Conservation (phyloP, 1,140 invertebrate species). For the Hyles vespertilio region DNA sequence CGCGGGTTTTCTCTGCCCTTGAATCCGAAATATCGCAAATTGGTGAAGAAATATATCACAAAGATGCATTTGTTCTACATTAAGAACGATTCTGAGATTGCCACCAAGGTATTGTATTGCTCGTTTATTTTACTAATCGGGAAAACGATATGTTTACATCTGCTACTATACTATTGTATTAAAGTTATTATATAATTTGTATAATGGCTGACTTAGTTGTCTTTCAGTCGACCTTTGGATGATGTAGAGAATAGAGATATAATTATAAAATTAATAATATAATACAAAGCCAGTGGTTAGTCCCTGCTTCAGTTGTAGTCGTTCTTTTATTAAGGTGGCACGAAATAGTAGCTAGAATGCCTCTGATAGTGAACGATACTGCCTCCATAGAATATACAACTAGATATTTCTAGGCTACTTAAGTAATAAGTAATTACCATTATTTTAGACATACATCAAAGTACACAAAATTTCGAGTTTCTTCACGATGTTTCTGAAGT, state of each 20-base stretch:
- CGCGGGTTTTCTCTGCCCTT: slow-evolving; percentile 9
- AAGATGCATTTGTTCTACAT: slow-evolving; percentile 23
- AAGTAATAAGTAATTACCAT: not conserved
- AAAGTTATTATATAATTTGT: too few species aligned
- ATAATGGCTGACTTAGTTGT: too few species aligned
- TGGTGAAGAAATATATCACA: slow-evolving; percentile 12
- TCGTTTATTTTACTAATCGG: slow-evolving; percentile 1
- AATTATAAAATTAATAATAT: not conserved
- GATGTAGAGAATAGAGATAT: too few species aligned
- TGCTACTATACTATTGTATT: too few species aligned
- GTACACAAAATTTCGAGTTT: slow-evolving; percentile 29
- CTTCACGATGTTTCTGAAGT: slow-evolving; percentile 19
- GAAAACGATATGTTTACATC: too few species aligned
- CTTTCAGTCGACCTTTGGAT: too few species aligned
- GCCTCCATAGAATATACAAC: not conserved
- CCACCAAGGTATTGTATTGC: slow-evolving; percentile 18
- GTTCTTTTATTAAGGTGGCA: not conserved
- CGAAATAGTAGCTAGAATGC: not conserved
- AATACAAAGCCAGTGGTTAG: not conserved
- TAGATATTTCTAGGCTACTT: not conserved
- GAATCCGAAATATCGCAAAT: slow-evolving; percentile 9
- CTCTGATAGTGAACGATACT: not conserved
- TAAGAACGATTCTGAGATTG: slow-evolving; percentile 22
- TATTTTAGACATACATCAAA: not conserved
- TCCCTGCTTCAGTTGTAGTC: not conserved